Evolutionary conservation across 2,888 invertebrate species (phyloP), one percentile per base, ranked within the genome.

Genomic region (Macaria notata): DNA sequence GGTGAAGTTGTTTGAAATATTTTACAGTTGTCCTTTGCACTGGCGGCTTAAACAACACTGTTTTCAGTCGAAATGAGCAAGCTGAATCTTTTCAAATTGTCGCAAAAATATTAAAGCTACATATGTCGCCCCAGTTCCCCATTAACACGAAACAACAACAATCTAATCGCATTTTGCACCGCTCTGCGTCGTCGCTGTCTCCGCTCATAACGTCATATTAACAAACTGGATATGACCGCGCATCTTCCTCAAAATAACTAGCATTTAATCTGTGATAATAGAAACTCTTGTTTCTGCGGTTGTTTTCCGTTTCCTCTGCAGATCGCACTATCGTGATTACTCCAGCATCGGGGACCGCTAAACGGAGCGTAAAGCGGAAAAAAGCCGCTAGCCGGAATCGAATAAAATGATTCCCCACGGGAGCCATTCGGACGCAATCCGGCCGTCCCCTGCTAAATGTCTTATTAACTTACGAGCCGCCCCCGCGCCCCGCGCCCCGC

Each of bases 361-460:
- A 91, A 88, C 88, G 84, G 88, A 88, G 90, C 88, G 86, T 84
- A 84, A 86, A 87, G 83, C 84, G 84, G 84, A 89, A 90, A 88
- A 90, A 90, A 86, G 82, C 83, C 84, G 85, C 84, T 82, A 84
- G 90, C 92, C 92, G 91, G 93, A 93, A 94, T 94, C 94, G 93
- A 93, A 94, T 94, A 93, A 93, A 94, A 94, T 94, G 93, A 94
- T 94, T 94, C 94, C 94, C 94, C 94, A 76, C 84, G 94, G 93
- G 94, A 92, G 93, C 93, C 93, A 94, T 94, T 94, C 93, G 93
- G 92, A 93, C 92, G 92, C 93, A 93, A 90, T 90, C 89, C 90
- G 88, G 90, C 91, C 88, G 87, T 86, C 89, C 87, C 89, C 86
- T 83, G 89, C 92, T 90, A 89, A 89, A 91, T 90, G 89, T 90